phyloP scores from a whole-genome alignment of 1,140 invertebrate species.

The Zaprionus vittiger region DNA sequence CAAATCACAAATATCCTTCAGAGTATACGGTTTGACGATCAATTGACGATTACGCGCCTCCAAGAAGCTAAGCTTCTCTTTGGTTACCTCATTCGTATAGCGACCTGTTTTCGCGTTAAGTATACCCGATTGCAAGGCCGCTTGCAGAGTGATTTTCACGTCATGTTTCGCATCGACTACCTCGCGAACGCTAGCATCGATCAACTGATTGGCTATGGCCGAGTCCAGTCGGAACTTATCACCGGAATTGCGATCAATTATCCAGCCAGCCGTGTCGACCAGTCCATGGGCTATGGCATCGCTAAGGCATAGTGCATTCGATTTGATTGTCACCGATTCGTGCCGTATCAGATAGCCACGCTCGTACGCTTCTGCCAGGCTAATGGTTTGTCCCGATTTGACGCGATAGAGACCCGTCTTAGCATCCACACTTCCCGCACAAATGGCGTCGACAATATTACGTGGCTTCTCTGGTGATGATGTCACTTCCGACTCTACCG shows the following conservation, averaged over 20 bases:
- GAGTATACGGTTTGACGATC: constrained; percentile 94
- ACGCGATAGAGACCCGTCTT: constrained; percentile 89
- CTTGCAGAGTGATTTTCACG: constrained; percentile 91
- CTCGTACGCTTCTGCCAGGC: constrained; percentile 92
- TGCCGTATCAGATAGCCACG: constrained; percentile 89
- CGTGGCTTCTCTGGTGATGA: constrained; percentile 73
- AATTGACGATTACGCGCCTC: constrained; percentile 92
- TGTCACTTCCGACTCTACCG: constrained; percentile 83
- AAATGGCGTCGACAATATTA: constrained; percentile 90
- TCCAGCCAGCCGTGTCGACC: constrained; percentile 91
- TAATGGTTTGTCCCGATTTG: constrained; percentile 89
- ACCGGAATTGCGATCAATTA: constrained; percentile 93
- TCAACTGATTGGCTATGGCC: constrained; percentile 90
- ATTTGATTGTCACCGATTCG: constrained; percentile 90
- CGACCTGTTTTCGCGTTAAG: constrained; percentile 91
- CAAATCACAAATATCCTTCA: constrained; percentile 94
- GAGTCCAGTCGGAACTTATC: constrained; percentile 92
- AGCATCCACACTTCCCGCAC: constrained; percentile 91
- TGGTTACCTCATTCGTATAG: constrained; percentile 90
- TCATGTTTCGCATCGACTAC: constrained; percentile 92
- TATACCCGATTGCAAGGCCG: constrained; percentile 90
- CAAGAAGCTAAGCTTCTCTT: constrained; percentile 90
- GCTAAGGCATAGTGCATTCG: constrained; percentile 90
- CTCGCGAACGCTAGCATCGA: constrained; percentile 91
- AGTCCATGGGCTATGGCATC: constrained; percentile 93